Percentiles rank a stretch among this genome's conserved stretches.
phyloP scores from a whole-genome alignment of 2,113 vertebrate species.

The Butastur rufipennis region DNA sequence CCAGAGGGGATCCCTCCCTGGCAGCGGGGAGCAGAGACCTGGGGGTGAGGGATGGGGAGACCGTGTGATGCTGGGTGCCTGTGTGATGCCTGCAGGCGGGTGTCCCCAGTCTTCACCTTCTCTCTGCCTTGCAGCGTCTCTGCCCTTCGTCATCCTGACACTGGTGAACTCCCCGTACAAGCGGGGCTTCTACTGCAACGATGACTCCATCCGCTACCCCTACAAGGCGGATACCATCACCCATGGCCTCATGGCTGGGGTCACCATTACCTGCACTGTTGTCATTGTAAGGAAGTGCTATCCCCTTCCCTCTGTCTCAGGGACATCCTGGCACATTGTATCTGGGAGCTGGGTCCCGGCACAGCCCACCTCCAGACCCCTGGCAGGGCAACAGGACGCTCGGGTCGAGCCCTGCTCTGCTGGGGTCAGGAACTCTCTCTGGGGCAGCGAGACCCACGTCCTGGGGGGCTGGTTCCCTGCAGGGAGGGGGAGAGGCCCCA shows the following conservation, averaged over 20 bases:
- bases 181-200: slow-evolving; percentile 87
- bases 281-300: slow-evolving; percentile 79
- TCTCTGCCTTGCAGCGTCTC: slow-evolving; percentile 71
- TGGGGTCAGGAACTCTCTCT: neutral
- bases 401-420: neutral
- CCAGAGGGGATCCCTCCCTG: neutral
- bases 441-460: fast-evolving
- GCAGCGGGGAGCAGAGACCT: neutral
- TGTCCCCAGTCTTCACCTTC: neutral
- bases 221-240: slow-evolving; percentile 90
- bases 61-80: fast-evolving
- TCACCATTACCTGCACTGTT: slow-evolving; percentile 87
- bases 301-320: neutral
- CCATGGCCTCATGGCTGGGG: slow-evolving; percentile 84
- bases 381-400: neutral
- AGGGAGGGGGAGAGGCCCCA: neutral
- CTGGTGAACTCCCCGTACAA: slow-evolving; percentile 84
- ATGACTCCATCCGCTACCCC: slow-evolving; percentile 90
- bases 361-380: neutral
- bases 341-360: neutral
- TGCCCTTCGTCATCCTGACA: slow-evolving; percentile 87
- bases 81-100: neutral
- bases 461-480: neutral
- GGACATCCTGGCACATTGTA: fast-evolving
- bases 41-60: fast-evolving